These are phyloP conservation scores for Rhysida immarginata DNA, from an alignment of 1,140 invertebrate genomes.

Conservation along the genomic window DNA sequence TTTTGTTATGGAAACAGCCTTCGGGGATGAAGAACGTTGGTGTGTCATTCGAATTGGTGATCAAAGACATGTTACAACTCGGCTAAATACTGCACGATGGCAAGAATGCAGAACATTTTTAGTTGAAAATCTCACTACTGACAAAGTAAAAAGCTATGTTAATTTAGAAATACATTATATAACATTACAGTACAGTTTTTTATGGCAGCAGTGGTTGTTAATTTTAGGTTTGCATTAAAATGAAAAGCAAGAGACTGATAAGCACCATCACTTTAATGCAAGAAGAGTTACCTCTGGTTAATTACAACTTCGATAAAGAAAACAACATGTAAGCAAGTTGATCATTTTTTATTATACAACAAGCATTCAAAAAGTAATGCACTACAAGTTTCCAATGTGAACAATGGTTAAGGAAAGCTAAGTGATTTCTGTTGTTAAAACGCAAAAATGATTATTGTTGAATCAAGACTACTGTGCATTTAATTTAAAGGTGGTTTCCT, in stretches of 20 bases:
- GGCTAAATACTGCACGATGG: constrained; percentile 29
- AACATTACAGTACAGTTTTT: no score
- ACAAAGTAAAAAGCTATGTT: no score
- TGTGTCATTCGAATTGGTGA: constrained; percentile 33
- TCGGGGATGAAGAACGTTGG: constrained; percentile 28
- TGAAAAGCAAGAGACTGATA: constrained; percentile 37
- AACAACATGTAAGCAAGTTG: constrained; percentile 32
- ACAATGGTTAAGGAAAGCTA: no score
- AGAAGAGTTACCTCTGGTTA: constrained; percentile 32
- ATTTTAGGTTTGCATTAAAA: constrained; percentile 22
- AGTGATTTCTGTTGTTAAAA: no score
- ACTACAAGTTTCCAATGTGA: no score
- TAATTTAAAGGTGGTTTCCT: no score
- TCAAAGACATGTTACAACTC: constrained; percentile 30
- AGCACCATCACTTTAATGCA: constrained; percentile 36
- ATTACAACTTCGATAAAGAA: constrained; percentile 34
- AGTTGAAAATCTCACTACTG: constrained; percentile 30
- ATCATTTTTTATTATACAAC: constrained; percentile 7
- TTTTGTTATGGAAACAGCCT: constrained; percentile 14
- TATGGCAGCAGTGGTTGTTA: neutral
- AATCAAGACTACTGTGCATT: no score
- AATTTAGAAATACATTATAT: no score
- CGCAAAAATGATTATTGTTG: no score
- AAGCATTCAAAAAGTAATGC: no score
- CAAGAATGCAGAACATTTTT: constrained; percentile 37